These are phyloP conservation scores for Andrena trimmerana DNA, from an alignment of 2,888 invertebrate genomes.

Conservation along the genomic window DNA sequence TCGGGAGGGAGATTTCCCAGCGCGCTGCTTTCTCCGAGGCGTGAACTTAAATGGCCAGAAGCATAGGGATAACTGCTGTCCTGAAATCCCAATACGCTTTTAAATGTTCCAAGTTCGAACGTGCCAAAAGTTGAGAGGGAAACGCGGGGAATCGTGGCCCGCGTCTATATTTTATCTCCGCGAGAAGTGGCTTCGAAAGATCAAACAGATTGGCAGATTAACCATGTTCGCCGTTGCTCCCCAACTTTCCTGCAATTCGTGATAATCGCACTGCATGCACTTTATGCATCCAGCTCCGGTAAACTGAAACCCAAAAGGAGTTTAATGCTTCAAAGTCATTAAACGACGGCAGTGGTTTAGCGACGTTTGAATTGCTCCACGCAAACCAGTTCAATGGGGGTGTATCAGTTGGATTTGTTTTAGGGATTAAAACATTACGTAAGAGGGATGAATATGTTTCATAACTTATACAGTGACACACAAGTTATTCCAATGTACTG, in stretches of 20 bases:
- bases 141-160: background rate
- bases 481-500: too few species aligned
- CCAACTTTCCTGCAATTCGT: background rate
- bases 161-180: background rate
- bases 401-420: too few species aligned
- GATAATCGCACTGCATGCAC: background rate
- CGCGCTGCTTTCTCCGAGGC: conserved; percentile 48
- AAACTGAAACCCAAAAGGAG: too few species aligned
- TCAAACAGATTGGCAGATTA: background rate
- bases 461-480: too few species aligned
- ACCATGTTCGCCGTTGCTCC: background rate
- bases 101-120: conserved; percentile 42
- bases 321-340: too few species aligned
- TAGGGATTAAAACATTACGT: too few species aligned
- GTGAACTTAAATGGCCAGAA: conserved; percentile 52
- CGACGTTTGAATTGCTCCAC: too few species aligned
- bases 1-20: conserved; percentile 58
- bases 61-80: conserved; percentile 39
- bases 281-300: too few species aligned
- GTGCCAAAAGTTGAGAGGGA: conserved; percentile 20
- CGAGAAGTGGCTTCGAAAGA: background rate
- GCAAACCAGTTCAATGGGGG: too few species aligned
- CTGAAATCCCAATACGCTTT: conserved; percentile 44
- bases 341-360: too few species aligned
- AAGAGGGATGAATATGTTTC: too few species aligned